Evolutionary conservation across 2,797 vertebrate species (phyloP).

Genomic region (Triplophysa yarkandensis): DNA sequence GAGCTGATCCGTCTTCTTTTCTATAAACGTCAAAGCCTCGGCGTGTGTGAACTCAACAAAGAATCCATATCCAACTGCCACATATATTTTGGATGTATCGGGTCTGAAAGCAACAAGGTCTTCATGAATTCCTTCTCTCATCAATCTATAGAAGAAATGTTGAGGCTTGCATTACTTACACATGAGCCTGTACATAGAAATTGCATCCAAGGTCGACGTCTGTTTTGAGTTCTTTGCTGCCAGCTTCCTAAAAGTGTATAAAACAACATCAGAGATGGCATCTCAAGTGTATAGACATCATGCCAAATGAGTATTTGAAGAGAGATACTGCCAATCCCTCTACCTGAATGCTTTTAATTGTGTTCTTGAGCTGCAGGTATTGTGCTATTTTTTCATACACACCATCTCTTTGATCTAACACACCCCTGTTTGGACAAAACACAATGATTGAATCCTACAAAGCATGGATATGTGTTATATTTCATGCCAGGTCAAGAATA

Average conservation of each 20-base stretch:
- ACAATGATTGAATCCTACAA: not conserved
- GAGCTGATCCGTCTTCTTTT: constrained; percentile 85
- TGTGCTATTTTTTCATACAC: constrained; percentile 87
- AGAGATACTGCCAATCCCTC: not conserved
- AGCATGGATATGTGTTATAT: too few relatives aligned
- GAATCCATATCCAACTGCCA: constrained; percentile 87
- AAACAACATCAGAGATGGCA: not conserved
- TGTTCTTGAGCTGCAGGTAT: constrained; percentile 87
- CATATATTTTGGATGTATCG: constrained; percentile 82
- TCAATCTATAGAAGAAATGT: not conserved
- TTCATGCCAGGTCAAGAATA: not conserved
- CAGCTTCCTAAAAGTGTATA: constrained; percentile 71
- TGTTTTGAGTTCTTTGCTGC: constrained; percentile 75
- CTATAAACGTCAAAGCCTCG: constrained; percentile 86
- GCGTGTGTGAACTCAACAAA: constrained; percentile 83
- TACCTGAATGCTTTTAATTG: constrained; percentile 84
- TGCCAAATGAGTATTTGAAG: not conserved
- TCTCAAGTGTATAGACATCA: not conserved
- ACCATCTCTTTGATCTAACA: constrained; percentile 84
- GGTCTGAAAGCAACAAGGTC: constrained; percentile 66
- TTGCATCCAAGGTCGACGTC: constrained; percentile 89
- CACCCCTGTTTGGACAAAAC: constrained; percentile 70
- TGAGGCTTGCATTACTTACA: constrained; percentile 74
- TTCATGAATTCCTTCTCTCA: constrained; percentile 7
- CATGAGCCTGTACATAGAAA: constrained; percentile 87